Percentiles rank a stretch among this genome's conserved stretches.
These are phyloP conservation scores for Drosophila neotestacea DNA, from an alignment of 2,888 invertebrate species.

Conservation along the genomic window DNA sequence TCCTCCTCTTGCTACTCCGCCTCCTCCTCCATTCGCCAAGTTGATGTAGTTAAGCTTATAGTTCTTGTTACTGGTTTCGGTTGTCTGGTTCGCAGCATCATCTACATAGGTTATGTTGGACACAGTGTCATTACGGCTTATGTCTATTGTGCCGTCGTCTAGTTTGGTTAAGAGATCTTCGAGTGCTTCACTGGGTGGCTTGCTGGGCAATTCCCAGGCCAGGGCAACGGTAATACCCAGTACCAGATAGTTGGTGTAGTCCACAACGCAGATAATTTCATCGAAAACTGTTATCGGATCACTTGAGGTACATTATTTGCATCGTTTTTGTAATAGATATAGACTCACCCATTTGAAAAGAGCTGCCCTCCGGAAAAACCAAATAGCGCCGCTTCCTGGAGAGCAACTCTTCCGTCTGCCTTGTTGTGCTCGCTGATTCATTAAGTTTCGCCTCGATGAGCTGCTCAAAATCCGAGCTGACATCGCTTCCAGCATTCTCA, in stretches of 20 bases:
- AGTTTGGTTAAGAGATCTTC: slow-evolving; percentile 78
- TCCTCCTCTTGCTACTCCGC: slow-evolving; percentile 1
- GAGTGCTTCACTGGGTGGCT: slow-evolving; percentile 85
- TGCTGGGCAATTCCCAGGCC: slow-evolving; percentile 91
- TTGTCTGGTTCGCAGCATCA: slow-evolving; percentile 22
- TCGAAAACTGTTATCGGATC: slow-evolving; percentile 78
- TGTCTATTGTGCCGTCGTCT: slow-evolving; percentile 78
- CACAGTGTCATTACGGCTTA: slow-evolving; percentile 81
- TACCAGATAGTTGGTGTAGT: slow-evolving; percentile 86
- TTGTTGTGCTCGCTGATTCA: slow-evolving; percentile 40
- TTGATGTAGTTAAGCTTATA: slow-evolving; percentile 64
- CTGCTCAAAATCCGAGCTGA: slow-evolving; percentile 52
- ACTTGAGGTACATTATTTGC: slow-evolving; percentile 44
- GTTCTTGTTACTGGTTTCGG: not conserved
- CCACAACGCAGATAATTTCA: slow-evolving; percentile 84
- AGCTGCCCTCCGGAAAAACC: slow-evolving; percentile 86
- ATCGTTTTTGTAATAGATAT: not conserved
- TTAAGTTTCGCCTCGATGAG: slow-evolving; percentile 66
- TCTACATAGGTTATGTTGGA: slow-evolving; percentile 76
- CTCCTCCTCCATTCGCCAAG: slow-evolving; percentile 33
- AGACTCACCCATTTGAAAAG: slow-evolving; percentile 84
- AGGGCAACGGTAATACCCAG: slow-evolving; percentile 91
- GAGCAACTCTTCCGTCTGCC: slow-evolving; percentile 69
- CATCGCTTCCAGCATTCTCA: slow-evolving; percentile 25
- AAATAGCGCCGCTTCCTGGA: slow-evolving; percentile 86